Base-by-base conservation (phyloP, 1,140 invertebrate species). In the Ceratina calcarata region DNA sequence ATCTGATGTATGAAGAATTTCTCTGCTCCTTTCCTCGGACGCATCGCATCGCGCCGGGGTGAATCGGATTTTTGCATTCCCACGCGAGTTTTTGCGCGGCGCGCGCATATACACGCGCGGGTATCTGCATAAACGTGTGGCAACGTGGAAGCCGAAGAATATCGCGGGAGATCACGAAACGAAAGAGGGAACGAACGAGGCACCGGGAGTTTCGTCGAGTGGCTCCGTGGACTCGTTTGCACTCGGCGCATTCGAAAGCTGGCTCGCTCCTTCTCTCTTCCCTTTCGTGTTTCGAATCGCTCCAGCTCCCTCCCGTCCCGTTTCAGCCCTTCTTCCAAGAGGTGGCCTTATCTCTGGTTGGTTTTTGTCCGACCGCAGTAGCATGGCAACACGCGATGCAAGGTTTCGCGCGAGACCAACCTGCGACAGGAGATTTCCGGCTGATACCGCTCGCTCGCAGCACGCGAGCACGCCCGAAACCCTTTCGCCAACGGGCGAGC, bases 361-460 rank as follows among this genome's bases (percentile, higher is more conserved):
- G 70, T 82, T 88, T 84, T 87, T 89, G 77, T 88, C 83, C 68
- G 74, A 81, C 80, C 79, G 65, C 80, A 78, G 81, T 82, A 82
- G 80, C 83, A 75, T 88, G 79, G 87, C 86, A 82, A 80, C 89
- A 91, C 90, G 90, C 90, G 83, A 91, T 83, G 84, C 76, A 84
- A 76, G 76, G 78, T 86, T 85, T 85, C 87, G 77, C 87, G 83
- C 83, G 81, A 88, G 78, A 83, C 83, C 84, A 80, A 85, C 81
- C 79, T 83, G 87, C 81, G 89, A 89, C 88, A 89, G 81, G 83
- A 90, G 90, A 90, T 91, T 87, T 87, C 83, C 80, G 72, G 61
- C 72, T 80, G 90, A 91, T 90, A 91, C 82, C 83, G 80, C 77
- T 76, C 78, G 78, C 78, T 80, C 73, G 71, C 57, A 84, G 82